phyloP scores from a whole-genome alignment of 2,797 vertebrate species.

The Cossypha dichroa region DNA sequence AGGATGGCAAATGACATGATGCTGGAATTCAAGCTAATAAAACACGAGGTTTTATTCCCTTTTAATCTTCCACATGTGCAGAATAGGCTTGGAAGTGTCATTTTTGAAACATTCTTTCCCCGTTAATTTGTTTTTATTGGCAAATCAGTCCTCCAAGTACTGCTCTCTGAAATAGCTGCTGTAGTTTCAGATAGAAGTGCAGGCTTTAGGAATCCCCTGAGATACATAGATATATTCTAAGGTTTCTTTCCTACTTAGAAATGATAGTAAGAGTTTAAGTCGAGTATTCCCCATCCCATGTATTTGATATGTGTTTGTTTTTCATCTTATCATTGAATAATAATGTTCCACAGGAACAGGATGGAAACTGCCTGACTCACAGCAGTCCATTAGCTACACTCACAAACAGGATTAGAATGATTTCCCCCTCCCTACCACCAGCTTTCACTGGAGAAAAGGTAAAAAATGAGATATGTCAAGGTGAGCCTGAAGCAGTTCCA shows the following conservation, averaged over 20 bases:
- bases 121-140: slow-evolving; percentile 44
- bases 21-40: neutral
- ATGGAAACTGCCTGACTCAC: neutral
- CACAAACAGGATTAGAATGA: neutral
- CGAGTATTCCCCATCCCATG: neutral
- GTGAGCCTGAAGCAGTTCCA: neutral
- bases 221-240: neutral
- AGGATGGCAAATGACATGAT: neutral
- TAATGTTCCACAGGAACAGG: neutral
- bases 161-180: neutral
- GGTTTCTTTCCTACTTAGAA: slow-evolving; percentile 23
- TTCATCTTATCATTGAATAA: neutral
- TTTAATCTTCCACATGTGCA: neutral
- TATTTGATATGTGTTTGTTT: neutral
- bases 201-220: neutral
- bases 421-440: neutral
- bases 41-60: neutral
- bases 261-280: neutral
- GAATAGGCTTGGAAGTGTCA: slow-evolving; percentile 11
- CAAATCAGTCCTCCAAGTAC: neutral
- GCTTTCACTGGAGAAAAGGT: neutral
- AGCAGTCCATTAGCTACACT: neutral
- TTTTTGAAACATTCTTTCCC: neutral
- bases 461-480: neutral
- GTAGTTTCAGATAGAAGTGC: neutral